Evolutionary conservation across 1,140 invertebrate genomes (phyloP), one percentile per base, ranked within the genome.

Genomic region (Globodera ellingtonae): DNA sequence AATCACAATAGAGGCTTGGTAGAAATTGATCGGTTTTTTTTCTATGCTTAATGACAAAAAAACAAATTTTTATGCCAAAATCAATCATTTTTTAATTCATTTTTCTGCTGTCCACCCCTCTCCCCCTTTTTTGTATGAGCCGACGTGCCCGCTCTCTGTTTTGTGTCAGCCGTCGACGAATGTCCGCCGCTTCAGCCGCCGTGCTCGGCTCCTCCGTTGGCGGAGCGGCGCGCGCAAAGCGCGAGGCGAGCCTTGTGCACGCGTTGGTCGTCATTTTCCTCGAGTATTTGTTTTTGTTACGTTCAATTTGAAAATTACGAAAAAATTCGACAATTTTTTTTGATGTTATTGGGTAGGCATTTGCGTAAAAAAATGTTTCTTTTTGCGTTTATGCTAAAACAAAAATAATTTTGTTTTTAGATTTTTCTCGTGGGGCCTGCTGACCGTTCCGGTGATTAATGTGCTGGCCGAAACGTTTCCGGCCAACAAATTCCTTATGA

Each of bases 401-500:
- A 35, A 0, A 35, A 35, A 35, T 1, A 3, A 18, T 4, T 62
- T 62, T 18, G 10, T 59, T 62, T 62, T 15, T 21, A 70, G 67
- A 35, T 70, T 70, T 47, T 99, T 99, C 91, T 95, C 97, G 78
- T 99, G 97, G 97, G 97, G 97, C 77, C 92, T 99, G 81, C 92
- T 99, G 69, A 99, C 96, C 65, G 95, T 97, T 92, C 97, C 97
- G 71, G 94, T 98, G 89, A 99, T 99, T 90, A 94, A 94, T 84
- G 97, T 97, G 83, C 91, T 99, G 82, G 97, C 98, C 90, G 93
- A 94, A 84, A 98, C 97, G 72, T 99, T 99, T 91, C 97, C 97
- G 79, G 94, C 97, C 91, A 96, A 99, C 89, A 98, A 96, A 86
- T 99, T 99, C 91, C 92, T 99, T 62, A 98, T 98, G 95, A 99